Percentiles rank a stretch among this genome's conserved stretches.
phyloP scores from a whole-genome alignment of 2,888 invertebrate genomes.

The Drosophila melanosoma region DNA sequence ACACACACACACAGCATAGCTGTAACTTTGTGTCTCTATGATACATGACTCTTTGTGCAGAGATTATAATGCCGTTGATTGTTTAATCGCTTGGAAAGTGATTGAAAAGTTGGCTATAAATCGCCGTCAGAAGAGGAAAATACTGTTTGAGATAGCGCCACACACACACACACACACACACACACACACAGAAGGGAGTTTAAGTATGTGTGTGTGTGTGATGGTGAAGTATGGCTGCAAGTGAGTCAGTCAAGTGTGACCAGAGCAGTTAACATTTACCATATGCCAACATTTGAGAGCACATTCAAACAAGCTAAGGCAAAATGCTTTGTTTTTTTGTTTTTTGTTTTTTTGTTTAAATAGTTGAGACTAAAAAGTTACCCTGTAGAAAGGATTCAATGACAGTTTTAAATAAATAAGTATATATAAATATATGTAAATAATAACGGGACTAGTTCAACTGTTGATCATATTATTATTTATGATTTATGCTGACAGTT shows the following conservation, averaged over 20 bases:
- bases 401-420: too few relatives aligned
- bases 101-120: constrained; percentile 75
- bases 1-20: constrained; percentile 22
- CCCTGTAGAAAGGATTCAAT: neutral
- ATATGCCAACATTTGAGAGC: constrained; percentile 34
- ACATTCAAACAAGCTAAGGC: constrained; percentile 1
- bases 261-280: constrained; percentile 35
- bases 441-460: too few relatives aligned
- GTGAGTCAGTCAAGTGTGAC: constrained; percentile 53
- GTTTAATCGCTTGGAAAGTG: constrained; percentile 80
- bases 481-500: neutral
- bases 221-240: constrained; percentile 16
- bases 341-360: neutral
- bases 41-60: constrained; percentile 73
- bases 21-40: constrained; percentile 44
- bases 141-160: neutral
- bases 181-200: constrained; percentile 3
- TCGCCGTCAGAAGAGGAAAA: constrained; percentile 41
- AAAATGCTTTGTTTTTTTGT: neutral
- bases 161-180: constrained; percentile 5
- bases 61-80: constrained; percentile 77
- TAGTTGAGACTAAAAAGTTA: neutral
- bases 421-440: too few relatives aligned
- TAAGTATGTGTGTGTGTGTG: constrained; percentile 6
- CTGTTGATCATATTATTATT: neutral